Evolutionary conservation across 1,140 invertebrate genomes (phyloP).

Genomic region (Nasonia longicornis): DNA sequence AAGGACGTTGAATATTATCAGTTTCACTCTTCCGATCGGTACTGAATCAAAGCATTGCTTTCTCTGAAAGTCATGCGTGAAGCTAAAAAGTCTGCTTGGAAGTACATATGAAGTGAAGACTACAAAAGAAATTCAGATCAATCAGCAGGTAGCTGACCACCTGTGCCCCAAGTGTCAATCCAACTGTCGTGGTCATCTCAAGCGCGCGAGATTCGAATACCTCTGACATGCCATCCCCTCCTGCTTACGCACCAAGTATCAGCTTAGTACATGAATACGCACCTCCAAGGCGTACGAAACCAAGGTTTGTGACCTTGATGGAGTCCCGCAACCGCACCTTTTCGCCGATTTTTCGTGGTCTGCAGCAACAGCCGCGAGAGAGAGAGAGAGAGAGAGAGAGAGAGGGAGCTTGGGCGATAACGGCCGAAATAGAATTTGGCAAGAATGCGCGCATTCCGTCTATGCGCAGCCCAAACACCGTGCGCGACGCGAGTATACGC

Average conservation of each 20-base stretch:
- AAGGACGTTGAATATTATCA: too few relatives aligned
- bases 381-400: not conserved
- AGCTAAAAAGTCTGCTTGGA: too few relatives aligned
- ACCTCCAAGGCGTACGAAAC: not conserved
- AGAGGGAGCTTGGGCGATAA: not conserved
- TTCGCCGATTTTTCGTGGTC: conserved; percentile 4
- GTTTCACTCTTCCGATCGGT: conserved; percentile 15
- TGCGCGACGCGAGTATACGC: not conserved
- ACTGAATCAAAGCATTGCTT: not conserved
- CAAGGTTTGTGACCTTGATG: not conserved
- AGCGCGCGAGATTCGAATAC: not conserved
- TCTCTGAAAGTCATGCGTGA: not conserved
- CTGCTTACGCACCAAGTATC: too few relatives aligned
- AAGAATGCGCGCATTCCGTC: conserved; percentile 42
- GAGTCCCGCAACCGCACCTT: not conserved
- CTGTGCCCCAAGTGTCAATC: not conserved
- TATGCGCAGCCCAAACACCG: not conserved
- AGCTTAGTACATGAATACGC: too few relatives aligned
- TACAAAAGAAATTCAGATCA: too few relatives aligned
- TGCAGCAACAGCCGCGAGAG: not conserved
- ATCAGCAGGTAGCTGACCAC: not conserved
- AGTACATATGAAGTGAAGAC: not conserved
- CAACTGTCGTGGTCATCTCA: not conserved
- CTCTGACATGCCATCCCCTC: not conserved
- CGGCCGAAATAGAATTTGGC: conserved; percentile 46